Conservation (phyloP, 2,888 invertebrate species). For the Tigriopus californicus region DNA sequence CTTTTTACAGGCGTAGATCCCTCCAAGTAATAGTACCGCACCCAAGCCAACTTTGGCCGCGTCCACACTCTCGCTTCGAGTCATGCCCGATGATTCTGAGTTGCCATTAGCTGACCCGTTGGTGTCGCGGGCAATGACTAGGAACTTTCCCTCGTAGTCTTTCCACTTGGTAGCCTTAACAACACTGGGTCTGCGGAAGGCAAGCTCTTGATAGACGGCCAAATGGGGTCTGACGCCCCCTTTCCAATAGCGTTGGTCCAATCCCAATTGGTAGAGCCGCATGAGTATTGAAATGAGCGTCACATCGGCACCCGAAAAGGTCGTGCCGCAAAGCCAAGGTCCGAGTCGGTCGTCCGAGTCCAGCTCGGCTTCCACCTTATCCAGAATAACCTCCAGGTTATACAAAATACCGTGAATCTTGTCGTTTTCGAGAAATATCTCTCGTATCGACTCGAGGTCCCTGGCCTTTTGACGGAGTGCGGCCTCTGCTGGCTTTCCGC, state of each 20-base stretch:
- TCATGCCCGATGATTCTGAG: too few species aligned
- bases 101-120: too few species aligned
- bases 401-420: too few species aligned
- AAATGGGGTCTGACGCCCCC: background rate
- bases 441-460: too few species aligned
- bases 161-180: background rate
- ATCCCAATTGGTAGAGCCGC: slow-evolving; percentile 5
- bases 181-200: background rate
- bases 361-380: background rate
- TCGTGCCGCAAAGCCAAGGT: background rate
- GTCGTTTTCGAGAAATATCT: too few species aligned
- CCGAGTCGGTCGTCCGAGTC: background rate
- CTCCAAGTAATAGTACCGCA: background rate
- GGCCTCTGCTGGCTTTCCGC: too few species aligned
- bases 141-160: background rate
- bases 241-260: slow-evolving; percentile 3
- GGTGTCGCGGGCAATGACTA: too few species aligned
- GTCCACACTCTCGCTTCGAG: too few species aligned
- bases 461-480: too few species aligned
- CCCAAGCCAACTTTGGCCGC: background rate
- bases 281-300: background rate
- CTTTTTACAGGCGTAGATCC: background rate
- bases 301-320: background rate
- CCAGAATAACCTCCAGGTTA: too few species aligned
- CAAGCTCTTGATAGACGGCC: background rate